Evolutionary conservation across 2,113 vertebrate species (phyloP).

Genomic region (Origma solitaria): DNA sequence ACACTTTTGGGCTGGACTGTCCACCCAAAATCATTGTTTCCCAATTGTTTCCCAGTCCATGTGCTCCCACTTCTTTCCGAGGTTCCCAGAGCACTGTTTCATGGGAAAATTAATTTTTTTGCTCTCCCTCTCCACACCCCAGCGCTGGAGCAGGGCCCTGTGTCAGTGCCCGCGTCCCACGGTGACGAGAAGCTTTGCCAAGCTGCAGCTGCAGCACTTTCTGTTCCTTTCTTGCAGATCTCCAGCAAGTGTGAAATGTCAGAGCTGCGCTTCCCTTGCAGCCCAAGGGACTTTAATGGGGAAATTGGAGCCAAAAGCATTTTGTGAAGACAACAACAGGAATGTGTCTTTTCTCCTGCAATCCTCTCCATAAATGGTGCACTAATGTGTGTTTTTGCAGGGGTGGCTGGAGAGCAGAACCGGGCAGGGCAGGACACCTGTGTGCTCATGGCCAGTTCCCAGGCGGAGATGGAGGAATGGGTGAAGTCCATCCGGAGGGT

Average conservation of each 20-base stretch:
- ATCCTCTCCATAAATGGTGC: too few species aligned
- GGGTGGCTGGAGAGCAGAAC: conserved; percentile 72
- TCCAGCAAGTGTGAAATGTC: accelerated
- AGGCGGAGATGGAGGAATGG: conserved; percentile 93
- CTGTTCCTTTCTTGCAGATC: not conserved
- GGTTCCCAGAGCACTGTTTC: accelerated
- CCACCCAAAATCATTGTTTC: not conserved
- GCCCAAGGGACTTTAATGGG: accelerated
- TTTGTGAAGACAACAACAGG: not conserved
- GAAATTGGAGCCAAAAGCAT: not conserved
- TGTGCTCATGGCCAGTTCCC: conserved; percentile 90
- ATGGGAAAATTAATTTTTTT: accelerated
- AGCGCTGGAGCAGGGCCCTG: not conserved
- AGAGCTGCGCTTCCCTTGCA: not conserved
- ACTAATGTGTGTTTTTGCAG: conserved; percentile 49
- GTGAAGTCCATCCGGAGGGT: conserved; percentile 83
- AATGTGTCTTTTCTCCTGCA: not conserved
- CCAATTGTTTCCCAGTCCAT: not conserved
- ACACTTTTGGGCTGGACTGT: accelerated
- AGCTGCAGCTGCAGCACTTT: not conserved
- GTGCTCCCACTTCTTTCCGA: not conserved
- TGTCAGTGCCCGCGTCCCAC: not conserved
- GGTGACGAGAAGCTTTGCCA: not conserved
- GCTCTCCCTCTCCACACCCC: accelerated
- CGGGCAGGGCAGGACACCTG: conserved; percentile 74